Conservation (phyloP, 2,797 vertebrate genomes). For the Phrynocephalus vlangalii region DNA sequence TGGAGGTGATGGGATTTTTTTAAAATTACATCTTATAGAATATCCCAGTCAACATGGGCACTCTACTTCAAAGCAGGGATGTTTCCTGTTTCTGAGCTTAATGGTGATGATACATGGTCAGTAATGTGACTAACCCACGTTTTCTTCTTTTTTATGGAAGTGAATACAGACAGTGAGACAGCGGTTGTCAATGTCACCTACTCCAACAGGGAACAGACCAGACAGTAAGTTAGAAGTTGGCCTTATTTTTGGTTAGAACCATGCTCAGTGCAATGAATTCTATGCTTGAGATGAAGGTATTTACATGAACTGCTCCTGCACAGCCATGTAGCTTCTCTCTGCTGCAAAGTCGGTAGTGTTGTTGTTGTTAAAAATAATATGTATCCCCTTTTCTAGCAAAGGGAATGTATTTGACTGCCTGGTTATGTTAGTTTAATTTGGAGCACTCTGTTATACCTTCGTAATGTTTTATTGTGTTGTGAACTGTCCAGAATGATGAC, state of each 20-base stretch:
- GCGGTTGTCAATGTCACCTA: slow-evolving; percentile 97
- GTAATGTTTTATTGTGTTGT: no score
- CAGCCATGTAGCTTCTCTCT: neutral
- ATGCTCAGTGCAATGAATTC: neutral
- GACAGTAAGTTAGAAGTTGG: slow-evolving; percentile 85
- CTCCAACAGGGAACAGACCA: slow-evolving; percentile 90
- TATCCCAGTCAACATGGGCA: no score
- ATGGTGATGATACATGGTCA: rapidly evolving
- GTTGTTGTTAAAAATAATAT: neutral
- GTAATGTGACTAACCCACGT: slow-evolving; percentile 23
- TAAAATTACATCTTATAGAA: no score
- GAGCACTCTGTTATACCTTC: no score
- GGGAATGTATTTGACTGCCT: neutral
- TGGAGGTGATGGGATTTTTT: no score
- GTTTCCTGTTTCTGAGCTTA: no score
- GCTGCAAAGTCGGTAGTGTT: neutral
- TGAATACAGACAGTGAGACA: slow-evolving; percentile 96
- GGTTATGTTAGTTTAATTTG: no score
- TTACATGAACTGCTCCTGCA: neutral
- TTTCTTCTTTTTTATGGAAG: slow-evolving; percentile 67
- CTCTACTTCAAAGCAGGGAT: no score
- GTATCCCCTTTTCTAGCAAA: neutral
- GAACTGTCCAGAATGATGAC: no score
- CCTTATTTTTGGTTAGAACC: neutral
- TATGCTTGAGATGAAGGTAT: neutral